These are phyloP conservation scores for Archips xylosteana DNA, from an alignment of 2,888 invertebrate genomes.

Conservation along the genomic window DNA sequence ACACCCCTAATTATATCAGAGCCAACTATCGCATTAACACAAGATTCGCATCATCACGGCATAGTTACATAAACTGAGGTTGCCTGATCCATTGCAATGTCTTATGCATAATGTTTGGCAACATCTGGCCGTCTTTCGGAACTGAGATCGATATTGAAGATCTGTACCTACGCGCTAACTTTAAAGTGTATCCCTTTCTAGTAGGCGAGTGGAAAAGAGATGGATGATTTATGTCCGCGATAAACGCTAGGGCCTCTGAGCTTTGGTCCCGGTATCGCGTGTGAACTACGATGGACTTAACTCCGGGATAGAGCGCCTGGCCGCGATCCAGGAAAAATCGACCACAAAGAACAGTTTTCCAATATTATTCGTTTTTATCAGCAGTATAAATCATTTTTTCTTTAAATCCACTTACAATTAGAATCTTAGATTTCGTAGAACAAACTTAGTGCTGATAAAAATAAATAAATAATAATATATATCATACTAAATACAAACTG, in stretches of 20 bases:
- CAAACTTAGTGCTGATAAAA: too few species aligned
- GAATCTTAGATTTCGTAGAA: too few species aligned
- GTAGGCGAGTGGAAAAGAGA: background rate
- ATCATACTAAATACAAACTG: too few species aligned
- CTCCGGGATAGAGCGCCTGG: constrained; percentile 23
- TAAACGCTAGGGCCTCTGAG: background rate
- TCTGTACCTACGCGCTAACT: constrained; percentile 7
- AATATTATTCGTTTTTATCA: background rate
- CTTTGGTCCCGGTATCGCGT: constrained; percentile 5
- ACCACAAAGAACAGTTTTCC: constrained; percentile 26
- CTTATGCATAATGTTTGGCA: constrained; percentile 16
- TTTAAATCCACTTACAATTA: too few species aligned
- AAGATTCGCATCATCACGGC: constrained; percentile 16
- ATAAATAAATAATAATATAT: too few species aligned
- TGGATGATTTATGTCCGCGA: background rate
- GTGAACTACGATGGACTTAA: constrained; percentile 8
- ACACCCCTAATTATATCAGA: constrained; percentile 19
- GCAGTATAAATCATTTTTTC: too few species aligned
- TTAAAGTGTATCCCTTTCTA: constrained; percentile 6
- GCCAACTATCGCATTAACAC: constrained; percentile 36
- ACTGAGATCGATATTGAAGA: constrained; percentile 33
- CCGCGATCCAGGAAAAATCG: constrained; percentile 34
- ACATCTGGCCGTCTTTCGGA: constrained; percentile 30
- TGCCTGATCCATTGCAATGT: constrained; percentile 7
- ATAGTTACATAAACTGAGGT: constrained; percentile 5